Conservation (phyloP, 1,140 invertebrate genomes). For the Pseudoatta argentina region DNA sequence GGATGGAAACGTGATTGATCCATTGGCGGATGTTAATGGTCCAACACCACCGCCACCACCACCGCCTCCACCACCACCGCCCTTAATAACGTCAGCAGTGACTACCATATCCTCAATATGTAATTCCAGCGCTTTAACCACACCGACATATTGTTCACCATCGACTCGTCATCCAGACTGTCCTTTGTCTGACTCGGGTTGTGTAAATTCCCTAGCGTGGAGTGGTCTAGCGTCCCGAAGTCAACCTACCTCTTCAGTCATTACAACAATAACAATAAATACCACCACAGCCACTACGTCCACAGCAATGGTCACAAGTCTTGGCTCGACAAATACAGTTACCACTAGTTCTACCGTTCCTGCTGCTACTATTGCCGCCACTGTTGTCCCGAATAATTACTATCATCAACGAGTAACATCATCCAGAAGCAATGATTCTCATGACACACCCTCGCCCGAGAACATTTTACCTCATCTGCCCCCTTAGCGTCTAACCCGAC, state of each 20-base stretch:
- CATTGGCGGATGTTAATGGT: slow-evolving; percentile 71
- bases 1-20: slow-evolving; percentile 74
- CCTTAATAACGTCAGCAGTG: slow-evolving; percentile 39
- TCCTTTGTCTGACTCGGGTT: slow-evolving; percentile 61
- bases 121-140: slow-evolving; percentile 62
- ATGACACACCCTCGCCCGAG: slow-evolving; percentile 81
- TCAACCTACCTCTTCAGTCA: slow-evolving; percentile 68
- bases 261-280: slow-evolving; percentile 73
- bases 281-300: slow-evolving; percentile 67
- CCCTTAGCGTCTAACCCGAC: slow-evolving; percentile 81
- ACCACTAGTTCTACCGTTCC: slow-evolving; percentile 65
- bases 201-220: slow-evolving; percentile 57
- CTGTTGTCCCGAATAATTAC: slow-evolving; percentile 63
- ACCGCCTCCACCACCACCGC: slow-evolving; percentile 70
- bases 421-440: slow-evolving; percentile 67
- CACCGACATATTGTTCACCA: slow-evolving; percentile 59
- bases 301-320: slow-evolving; percentile 55
- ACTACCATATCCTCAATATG: slow-evolving; percentile 62
- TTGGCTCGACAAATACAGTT: slow-evolving; percentile 62
- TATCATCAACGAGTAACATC: slow-evolving; percentile 71
- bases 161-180: slow-evolving; percentile 65
- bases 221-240: slow-evolving; percentile 51
- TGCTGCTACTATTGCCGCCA: slow-evolving; percentile 57
- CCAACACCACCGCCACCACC: slow-evolving; percentile 68
- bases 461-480: slow-evolving; percentile 83